phyloP scores from a whole-genome alignment of 2,888 invertebrate genomes.

The Glaucopsyche alexis region DNA sequence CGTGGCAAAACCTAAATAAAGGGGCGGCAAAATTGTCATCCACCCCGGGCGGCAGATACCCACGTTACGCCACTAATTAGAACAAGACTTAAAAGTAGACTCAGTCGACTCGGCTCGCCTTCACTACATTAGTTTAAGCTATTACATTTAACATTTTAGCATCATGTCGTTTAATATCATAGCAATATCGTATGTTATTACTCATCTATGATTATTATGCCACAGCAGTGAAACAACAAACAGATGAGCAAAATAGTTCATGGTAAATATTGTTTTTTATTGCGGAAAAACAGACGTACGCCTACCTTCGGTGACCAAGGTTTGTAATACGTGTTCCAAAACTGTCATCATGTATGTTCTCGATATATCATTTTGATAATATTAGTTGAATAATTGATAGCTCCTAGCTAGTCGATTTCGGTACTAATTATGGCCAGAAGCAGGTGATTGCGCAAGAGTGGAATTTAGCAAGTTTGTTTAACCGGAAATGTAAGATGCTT shows the following conservation, averaged over 20 bases:
- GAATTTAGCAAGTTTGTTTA: not conserved
- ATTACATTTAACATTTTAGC: too few relatives aligned
- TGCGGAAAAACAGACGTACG: not conserved
- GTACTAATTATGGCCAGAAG: not conserved
- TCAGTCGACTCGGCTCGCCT: too few relatives aligned
- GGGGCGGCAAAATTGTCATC: too few relatives aligned
- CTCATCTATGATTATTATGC: too few relatives aligned
- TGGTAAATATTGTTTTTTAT: constrained; percentile 1
- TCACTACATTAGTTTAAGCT: too few relatives aligned
- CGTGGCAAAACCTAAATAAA: too few relatives aligned
- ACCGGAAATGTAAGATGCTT: too few relatives aligned
- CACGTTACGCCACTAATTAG: too few relatives aligned
- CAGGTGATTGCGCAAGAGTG: not conserved
- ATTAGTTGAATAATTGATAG: not conserved
- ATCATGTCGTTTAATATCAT: too few relatives aligned
- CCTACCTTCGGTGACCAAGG: not conserved
- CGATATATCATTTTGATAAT: not conserved
- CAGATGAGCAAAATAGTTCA: not conserved
- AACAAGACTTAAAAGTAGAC: too few relatives aligned
- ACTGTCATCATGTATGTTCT: not conserved
- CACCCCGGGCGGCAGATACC: too few relatives aligned
- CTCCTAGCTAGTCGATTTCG: not conserved
- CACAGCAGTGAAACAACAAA: not conserved
- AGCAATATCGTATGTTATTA: too few relatives aligned
- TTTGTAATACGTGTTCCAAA: not conserved